Evolutionary conservation across 2,113 vertebrate genomes (phyloP).

Genomic region (Morone saxatilis): DNA sequence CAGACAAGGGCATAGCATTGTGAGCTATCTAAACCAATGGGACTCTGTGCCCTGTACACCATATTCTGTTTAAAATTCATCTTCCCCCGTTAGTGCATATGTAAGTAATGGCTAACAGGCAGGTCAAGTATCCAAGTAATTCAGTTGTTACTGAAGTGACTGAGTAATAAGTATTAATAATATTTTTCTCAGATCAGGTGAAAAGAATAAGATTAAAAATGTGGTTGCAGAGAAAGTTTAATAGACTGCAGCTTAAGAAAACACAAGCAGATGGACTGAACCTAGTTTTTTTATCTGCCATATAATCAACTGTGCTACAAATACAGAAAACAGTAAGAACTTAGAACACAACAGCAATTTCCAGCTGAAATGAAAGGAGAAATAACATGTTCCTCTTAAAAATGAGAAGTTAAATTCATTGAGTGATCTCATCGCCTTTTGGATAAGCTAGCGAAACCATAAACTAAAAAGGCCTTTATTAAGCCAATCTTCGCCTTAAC

Average conservation of each 20-base stretch:
- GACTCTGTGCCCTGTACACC: not conserved
- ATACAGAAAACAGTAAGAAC: not conserved
- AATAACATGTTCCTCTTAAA: not conserved
- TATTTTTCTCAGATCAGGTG: not conserved
- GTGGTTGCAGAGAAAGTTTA: not conserved
- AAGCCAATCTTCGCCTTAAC: no score
- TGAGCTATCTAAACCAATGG: not conserved
- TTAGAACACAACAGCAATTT: not conserved
- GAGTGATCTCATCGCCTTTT: no score
- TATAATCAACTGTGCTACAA: no score
- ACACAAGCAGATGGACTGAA: not conserved
- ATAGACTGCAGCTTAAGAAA: not conserved
- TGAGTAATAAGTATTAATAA: not conserved
- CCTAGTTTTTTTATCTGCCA: not conserved
- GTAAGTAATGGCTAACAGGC: no score
- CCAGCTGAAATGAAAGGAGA: not conserved
- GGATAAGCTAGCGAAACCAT: no score
- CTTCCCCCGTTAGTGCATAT: no score
- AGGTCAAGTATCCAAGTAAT: not conserved
- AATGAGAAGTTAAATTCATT: not conserved
- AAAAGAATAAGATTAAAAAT: not conserved
- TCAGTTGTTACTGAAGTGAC: not conserved
- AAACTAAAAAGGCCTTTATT: no score
- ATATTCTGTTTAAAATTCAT: no score
- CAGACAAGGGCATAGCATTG: conserved; percentile 5